phyloP scores from a whole-genome alignment of 2,888 invertebrate genomes.

The Rhogogaster chlorosoma region DNA sequence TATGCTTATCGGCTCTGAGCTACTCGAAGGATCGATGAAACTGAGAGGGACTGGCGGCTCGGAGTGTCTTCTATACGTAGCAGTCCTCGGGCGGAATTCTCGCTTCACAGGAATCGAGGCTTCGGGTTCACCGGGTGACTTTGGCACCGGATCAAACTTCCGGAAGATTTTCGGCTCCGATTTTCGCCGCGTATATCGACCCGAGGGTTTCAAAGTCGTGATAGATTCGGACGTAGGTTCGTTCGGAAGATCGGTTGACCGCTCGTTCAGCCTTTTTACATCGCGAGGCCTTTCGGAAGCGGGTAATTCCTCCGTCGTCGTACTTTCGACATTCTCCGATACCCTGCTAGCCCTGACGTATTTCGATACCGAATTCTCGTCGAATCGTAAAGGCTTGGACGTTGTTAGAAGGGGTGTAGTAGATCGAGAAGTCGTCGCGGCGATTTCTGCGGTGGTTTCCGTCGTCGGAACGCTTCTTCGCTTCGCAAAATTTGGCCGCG shows the following conservation, averaged over 20 bases:
- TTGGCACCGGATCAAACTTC: constrained; percentile 53
- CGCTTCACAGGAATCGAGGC: constrained; percentile 32
- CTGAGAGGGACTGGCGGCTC: constrained; percentile 62
- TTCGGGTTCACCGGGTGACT: constrained; percentile 50
- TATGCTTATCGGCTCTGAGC: constrained; percentile 55
- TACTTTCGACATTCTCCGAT: background rate
- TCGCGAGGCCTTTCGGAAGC: background rate
- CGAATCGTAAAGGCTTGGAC: background rate
- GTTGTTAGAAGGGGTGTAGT: background rate
- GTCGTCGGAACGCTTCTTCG: constrained; percentile 6
- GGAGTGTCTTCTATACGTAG: constrained; percentile 73
- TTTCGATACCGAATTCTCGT: background rate
- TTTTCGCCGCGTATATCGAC: constrained; percentile 33
- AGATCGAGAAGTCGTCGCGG: background rate
- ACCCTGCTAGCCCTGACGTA: constrained; percentile 9
- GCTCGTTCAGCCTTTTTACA: background rate
- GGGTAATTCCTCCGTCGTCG: background rate
- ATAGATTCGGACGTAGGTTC: constrained; percentile 54
- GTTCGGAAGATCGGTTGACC: constrained; percentile 53
- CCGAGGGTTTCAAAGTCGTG: constrained; percentile 44
- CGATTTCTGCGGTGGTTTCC: background rate
- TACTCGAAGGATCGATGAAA: constrained; percentile 50
- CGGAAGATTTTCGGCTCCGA: constrained; percentile 57
- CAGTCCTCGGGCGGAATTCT: constrained; percentile 71
- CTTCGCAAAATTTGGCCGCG: constrained; percentile 10